phyloP scores from a whole-genome alignment of 2,113 vertebrate genomes.

The Bolborhynchus lineola region DNA sequence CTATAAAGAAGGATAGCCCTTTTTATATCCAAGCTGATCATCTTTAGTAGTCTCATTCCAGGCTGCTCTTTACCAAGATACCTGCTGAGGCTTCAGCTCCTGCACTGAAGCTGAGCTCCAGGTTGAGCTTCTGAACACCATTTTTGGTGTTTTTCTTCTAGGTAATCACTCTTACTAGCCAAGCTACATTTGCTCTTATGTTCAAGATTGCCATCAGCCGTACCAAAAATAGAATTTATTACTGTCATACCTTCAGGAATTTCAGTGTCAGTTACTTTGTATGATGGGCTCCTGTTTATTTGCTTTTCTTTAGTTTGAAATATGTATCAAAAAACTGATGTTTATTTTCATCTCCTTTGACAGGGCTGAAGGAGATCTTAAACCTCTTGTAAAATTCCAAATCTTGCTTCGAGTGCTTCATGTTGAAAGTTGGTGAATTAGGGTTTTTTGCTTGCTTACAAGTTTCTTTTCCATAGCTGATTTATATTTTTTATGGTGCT shows the following conservation, averaged over 20 bases:
- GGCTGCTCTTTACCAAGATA: not conserved
- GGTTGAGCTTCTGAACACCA: not conserved
- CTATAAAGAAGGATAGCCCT: not conserved
- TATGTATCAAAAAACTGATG: not conserved
- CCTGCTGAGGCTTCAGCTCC: not conserved
- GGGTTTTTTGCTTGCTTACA: not conserved
- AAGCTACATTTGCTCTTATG: not conserved
- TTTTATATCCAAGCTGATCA: not conserved
- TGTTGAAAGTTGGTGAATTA: not conserved
- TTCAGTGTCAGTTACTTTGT: not conserved
- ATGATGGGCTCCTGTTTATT: not conserved
- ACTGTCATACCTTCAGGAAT: not conserved
- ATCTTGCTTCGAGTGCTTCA: not conserved
- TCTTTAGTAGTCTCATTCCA: not conserved
- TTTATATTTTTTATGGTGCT: not conserved
- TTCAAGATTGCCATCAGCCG: not conserved
- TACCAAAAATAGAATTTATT: not conserved
- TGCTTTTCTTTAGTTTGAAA: not conserved
- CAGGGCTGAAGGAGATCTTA: not conserved
- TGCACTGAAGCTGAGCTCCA: not conserved
- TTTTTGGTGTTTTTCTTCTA: not conserved
- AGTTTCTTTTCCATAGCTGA: not conserved
- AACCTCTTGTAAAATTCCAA: not conserved
- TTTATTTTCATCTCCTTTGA: not conserved
- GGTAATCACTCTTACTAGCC: not conserved